Percentiles rank a stretch among this genome's conserved stretches.
Conservation (phyloP, 2,113 vertebrate species). For the Castor canadensis region DNA sequence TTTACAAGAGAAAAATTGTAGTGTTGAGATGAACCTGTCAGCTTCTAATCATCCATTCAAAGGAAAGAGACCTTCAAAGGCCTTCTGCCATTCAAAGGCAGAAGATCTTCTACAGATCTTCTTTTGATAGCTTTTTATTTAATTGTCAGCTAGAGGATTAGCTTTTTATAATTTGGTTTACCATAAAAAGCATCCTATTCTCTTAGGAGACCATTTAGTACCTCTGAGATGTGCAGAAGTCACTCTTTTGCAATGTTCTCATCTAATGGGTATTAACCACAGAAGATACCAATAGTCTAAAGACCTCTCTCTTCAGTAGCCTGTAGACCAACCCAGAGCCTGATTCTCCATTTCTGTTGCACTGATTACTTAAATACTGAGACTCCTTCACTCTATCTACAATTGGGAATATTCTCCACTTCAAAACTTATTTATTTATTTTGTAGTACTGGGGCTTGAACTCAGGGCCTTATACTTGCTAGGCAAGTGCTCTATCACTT, state of each 20-base stretch:
- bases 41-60: slow-evolving; percentile 44
- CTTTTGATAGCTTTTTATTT: slow-evolving; percentile 52
- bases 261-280: not conserved
- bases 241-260: not conserved
- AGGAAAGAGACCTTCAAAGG: slow-evolving; percentile 39
- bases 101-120: slow-evolving; percentile 42
- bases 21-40: slow-evolving; percentile 34
- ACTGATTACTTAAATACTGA: not conserved
- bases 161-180: slow-evolving; percentile 36
- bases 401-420: not conserved
- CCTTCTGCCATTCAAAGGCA: slow-evolving; percentile 21
- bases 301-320: not conserved
- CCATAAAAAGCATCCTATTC: slow-evolving; percentile 27
- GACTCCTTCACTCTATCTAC: not conserved
- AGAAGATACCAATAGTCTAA: not conserved
- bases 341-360: not conserved
- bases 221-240: not conserved
- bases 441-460: no score
- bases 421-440: no score
- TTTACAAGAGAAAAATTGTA: slow-evolving; percentile 39
- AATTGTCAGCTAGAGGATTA: slow-evolving; percentile 4
- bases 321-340: not conserved
- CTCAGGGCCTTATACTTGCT: no score
- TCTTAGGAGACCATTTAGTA: not conserved
- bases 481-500: no score